phyloP scores from a whole-genome alignment of 2,797 vertebrate genomes.

The Botia kubotai region DNA sequence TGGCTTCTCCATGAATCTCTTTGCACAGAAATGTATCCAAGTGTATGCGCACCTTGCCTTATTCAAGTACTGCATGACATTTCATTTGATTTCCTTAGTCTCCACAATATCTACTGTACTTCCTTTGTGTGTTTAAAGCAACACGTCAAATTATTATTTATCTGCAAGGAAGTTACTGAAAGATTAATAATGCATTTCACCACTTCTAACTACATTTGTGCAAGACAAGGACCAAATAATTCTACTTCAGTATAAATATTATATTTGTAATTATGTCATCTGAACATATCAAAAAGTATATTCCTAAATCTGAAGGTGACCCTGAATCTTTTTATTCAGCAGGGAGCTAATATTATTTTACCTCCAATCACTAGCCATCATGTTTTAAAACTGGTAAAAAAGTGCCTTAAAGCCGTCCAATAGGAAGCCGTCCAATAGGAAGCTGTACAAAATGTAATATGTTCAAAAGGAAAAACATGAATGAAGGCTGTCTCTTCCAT shows the following conservation, averaged over 20 bases:
- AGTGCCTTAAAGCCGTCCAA: no score
- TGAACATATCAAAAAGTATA: conserved; percentile 40
- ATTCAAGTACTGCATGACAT: conserved; percentile 33
- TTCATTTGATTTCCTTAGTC: background rate
- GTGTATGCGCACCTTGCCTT: background rate
- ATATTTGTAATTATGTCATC: conserved; percentile 40
- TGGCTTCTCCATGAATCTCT: conserved; percentile 19
- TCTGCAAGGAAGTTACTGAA: no score
- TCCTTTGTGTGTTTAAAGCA: no score
- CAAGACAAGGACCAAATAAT: conserved; percentile 20
- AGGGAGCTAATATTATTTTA: conserved; percentile 22
- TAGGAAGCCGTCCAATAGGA: background rate
- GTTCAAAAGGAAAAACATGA: background rate
- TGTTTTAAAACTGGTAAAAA: background rate
- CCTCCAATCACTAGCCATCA: conserved; percentile 1
- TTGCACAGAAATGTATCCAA: conserved; percentile 20
- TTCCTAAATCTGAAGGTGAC: conserved; percentile 6
- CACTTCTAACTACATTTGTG: no score
- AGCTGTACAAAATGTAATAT: background rate
- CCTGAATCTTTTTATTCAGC: conserved; percentile 17
- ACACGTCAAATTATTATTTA: no score
- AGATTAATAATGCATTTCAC: no score
- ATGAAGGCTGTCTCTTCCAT: conserved; percentile 1
- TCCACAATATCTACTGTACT: no score
- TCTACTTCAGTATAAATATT: conserved; percentile 51